Evolutionary conservation across 2,113 vertebrate species (phyloP), one percentile per base, ranked within the genome.

Genomic region (Notiomystis cincta): DNA sequence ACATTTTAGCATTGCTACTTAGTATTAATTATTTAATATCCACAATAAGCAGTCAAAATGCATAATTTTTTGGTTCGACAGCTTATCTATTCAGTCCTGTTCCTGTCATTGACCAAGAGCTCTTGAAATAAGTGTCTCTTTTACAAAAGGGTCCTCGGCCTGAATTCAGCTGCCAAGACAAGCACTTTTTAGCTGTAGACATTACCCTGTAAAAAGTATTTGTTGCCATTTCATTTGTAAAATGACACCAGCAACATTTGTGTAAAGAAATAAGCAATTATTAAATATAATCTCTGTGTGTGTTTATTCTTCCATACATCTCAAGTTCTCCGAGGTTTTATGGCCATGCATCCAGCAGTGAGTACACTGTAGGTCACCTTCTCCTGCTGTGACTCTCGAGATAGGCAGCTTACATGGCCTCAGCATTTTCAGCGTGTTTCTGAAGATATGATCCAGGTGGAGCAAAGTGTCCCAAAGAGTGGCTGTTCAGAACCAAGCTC

Each of bases 181-280:
- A 86, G 71, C 62, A 88, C 84, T 71, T 82, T 61, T 71, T 66
- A 65, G 45, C 76, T 79, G 65, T 78, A 87, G 48, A 50, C 16
- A 3, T 45, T 50, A 75, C 28, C 51, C 38, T 95, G 78, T 91
- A 88, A 70, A 78, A 91, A 60, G 11, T 91, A 71, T 69, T 64
- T 40, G 82, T 91, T 88, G 79, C 45, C 79, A 77, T 96, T 93
- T 78, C 79, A 44, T 80, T 91, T 71, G 67, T 96, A 73, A 90
- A 95, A 73, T 78, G 48, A 94, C 64, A 96, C 92, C 92, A 95
- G 90, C 92, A 93, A 70, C 45, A 58, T 37, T 60, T 71, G 40
- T 93, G 72, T 95, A 95, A 96, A 96, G 45, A 92, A 82, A 75
- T 81, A 54, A 86, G 45, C 78, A 72, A 69, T 80, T 93, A 96